phyloP scores from a whole-genome alignment of 2,113 vertebrate species.

The Crotalus horridus region DNA sequence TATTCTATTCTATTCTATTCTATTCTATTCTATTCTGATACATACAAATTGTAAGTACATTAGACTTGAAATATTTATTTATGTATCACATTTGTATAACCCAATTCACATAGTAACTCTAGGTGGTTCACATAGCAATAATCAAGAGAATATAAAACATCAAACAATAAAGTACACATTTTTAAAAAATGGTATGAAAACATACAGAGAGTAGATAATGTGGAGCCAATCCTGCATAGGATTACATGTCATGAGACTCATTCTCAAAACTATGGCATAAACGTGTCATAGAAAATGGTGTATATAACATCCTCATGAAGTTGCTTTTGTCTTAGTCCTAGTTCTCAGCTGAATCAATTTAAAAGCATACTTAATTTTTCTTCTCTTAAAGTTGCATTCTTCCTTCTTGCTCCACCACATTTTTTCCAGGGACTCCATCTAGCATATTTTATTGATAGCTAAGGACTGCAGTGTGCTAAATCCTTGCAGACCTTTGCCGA shows the following conservation, averaged over 20 bases:
- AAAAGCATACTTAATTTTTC: background rate
- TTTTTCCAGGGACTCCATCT: background rate
- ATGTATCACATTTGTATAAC: background rate
- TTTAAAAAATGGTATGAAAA: background rate
- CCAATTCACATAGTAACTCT: background rate
- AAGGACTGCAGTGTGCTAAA: background rate
- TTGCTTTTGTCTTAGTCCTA: background rate
- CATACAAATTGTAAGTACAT: background rate
- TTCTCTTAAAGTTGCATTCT: background rate
- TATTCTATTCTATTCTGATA: background rate
- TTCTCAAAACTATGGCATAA: background rate
- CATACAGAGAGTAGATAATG: background rate
- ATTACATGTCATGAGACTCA: background rate
- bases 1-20: too few species aligned
- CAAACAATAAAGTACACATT: background rate
- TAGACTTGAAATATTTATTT: background rate
- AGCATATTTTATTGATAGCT: background rate
- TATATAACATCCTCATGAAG: background rate
- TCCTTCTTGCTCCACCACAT: background rate
- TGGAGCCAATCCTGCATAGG: background rate
- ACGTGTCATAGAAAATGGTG: background rate
- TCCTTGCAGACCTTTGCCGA: background rate
- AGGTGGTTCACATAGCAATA: background rate
- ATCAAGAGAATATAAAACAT: background rate
- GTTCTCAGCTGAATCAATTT: background rate